Base-by-base conservation (phyloP, 1,140 invertebrate species). In the Ceratina calcarata region DNA sequence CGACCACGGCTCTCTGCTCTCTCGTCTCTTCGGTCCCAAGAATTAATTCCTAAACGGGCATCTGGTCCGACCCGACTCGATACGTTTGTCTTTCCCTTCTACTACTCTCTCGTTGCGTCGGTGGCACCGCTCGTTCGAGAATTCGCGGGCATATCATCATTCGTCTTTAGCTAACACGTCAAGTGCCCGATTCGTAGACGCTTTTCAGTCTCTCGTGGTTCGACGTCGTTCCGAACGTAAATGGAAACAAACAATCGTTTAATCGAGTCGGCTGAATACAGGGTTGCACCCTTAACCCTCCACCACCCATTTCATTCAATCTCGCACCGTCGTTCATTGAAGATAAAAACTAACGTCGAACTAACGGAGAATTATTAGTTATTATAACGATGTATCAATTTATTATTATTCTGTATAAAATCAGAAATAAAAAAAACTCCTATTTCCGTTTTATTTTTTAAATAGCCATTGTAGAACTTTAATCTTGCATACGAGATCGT, bases 181-280 rank as follows among this genome's bases (percentile, higher is more conserved):
- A 71, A 78, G 49, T 72, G 76, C 68, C 68, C 51, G 68, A 78
- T 45, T 61, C 68, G 45, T 64, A 71, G 49, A 64, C 76, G 49
- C 74, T 22, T 71, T 57, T 24, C 1, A 16, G 60, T 76, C 37
- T 45, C 37, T 55, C 15, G 49, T 78, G 71, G 27, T 71, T 78
- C 15, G 37, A 55, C 49, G 20, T 71, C 27, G 22, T 62, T 45
- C 76, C 10, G 37, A 22, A 45, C n/a, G 6, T 45, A 45, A 20
- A 64, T 15, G 49, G 55, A 49, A 27, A 64, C 32, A 27, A n/a
- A 24, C 20, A 68, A 61, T 78, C 53, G 27, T 71, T 78, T 55
- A 24, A 71, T 78, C 76, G 68, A 78, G 69, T 72, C 60, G 71
- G 71, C 76, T 72, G 68, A 72, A 71, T 71, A 78, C 76, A 78